Percentiles rank a stretch among this genome's conserved stretches.
phyloP scores from a whole-genome alignment of 2,888 invertebrate species.

The Colletes collaris region DNA sequence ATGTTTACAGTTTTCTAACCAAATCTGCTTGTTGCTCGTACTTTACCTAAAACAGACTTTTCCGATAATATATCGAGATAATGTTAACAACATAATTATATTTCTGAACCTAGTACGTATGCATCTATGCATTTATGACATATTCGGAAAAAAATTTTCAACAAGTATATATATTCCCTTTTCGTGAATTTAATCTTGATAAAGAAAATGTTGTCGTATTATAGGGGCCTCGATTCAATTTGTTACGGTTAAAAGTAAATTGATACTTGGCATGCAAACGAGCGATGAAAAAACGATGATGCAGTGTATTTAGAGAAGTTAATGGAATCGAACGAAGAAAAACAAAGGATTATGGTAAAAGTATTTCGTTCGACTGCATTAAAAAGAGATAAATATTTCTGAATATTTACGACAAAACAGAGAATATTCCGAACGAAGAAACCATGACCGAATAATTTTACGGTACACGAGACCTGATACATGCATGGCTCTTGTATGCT shows the following conservation, averaged over 20 bases:
- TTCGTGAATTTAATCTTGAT: neutral
- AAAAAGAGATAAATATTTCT: neutral
- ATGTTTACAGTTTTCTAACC: conserved; percentile 37
- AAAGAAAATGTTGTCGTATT: conserved; percentile 24
- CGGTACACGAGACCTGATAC: neutral
- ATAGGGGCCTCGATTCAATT: conserved; percentile 14
- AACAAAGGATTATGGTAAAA: neutral
- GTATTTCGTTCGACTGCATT: neutral
- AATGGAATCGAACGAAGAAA: neutral
- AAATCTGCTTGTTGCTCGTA: conserved; percentile 1
- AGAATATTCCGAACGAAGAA: neutral
- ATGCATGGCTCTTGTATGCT: neutral
- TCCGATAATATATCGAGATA: neutral
- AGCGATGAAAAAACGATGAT: neutral
- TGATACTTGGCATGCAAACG: neutral
- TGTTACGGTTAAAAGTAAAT: conserved; percentile 23
- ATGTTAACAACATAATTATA: neutral
- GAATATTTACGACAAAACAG: neutral
- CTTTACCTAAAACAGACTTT: neutral
- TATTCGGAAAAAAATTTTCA: conserved; percentile 3
- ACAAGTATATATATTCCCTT: too few relatives aligned
- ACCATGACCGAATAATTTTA: conserved; percentile 10
- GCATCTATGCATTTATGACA: conserved; percentile 9
- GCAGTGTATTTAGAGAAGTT: neutral
- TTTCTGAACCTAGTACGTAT: neutral